Percentiles rank a stretch among this genome's conserved stretches.
Evolutionary conservation across 2,797 vertebrate genomes (phyloP).

Genomic region (Aeoliscus strigatus): DNA sequence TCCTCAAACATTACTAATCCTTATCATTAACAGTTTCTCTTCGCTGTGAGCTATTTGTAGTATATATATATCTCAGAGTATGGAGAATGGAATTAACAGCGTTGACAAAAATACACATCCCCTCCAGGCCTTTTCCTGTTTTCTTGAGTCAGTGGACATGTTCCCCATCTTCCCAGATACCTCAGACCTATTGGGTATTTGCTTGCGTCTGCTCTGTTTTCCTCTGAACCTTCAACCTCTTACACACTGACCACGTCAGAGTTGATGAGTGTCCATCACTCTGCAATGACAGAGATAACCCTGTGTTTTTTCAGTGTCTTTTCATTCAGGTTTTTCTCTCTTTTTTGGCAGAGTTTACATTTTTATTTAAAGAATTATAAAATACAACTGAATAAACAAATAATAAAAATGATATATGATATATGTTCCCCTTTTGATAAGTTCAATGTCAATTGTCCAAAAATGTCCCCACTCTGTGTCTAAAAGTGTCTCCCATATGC

Average conservation of each 20-base stretch:
- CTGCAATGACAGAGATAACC: constrained; percentile 44
- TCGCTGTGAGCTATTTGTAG: constrained; percentile 32
- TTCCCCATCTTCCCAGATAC: constrained; percentile 33
- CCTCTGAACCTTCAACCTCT: constrained; percentile 42
- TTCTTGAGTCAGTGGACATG: constrained; percentile 37
- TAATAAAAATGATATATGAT: no score
- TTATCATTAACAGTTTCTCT: constrained; percentile 34
- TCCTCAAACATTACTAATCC: constrained; percentile 31
- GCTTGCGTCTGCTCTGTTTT: constrained; percentile 21
- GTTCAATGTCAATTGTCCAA: background rate
- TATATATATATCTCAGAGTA: no score
- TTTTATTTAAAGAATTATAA: no score
- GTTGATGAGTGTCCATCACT: constrained; percentile 53
- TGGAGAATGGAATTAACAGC: constrained; percentile 27
- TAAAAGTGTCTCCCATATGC: constrained; percentile 1
- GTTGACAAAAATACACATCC: constrained; percentile 47
- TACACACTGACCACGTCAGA: constrained; percentile 44
- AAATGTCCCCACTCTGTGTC: background rate
- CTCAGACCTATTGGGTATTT: constrained; percentile 25
- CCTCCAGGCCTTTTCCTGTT: constrained; percentile 45
- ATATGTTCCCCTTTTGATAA: no score
- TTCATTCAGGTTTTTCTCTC: no score
- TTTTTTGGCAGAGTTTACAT: no score
- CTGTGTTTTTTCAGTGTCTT: no score
- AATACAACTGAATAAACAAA: no score